Evolutionary conservation across 1,140 invertebrate species (phyloP), one percentile per base, ranked within the genome.

Genomic region (Venturia canescens): DNA sequence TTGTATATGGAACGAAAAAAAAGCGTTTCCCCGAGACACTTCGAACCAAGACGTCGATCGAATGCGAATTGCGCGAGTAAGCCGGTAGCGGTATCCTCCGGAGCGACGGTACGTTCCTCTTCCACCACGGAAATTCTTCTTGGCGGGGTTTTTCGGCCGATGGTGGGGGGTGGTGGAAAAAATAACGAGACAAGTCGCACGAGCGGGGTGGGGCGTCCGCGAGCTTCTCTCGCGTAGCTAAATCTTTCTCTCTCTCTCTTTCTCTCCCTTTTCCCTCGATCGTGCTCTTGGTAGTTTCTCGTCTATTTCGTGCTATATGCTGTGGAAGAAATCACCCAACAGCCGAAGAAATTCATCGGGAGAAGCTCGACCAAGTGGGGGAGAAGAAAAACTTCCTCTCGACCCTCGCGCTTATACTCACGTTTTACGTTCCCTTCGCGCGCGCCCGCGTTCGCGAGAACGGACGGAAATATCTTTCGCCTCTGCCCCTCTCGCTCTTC

Each of bases 41-140:
- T 93, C 93, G 88, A 94, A 95, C 94, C 94, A 95, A 96, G 95
- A 96, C 96, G 96, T 96, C 95, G 95, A 95, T 96, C 95, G 95
- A 95, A 95, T 95, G 94, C 94, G 94, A 95, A 95, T 95, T 94
- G 95, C 94, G 94, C 94, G 94, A 94, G 94, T 90, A 89, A 90
- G 88, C 83, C 88, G 87, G 87, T 87, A 86, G 85, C 87, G 87
- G 84, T 87, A 86, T 90, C 81, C 81, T 87, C 81, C 84, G 34
- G 53, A 79, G 77, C 71, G 71, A 34, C 69, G 60, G 84, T 78
- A 85, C 75, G 70, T 38, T 83, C 83, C 84, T 69, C 80, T 80
- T 81, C 79, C 82, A 82, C 83, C 48, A 66, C 72, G 50, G 50
- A 76, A 31, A 63, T 63, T 31, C 23, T 44, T 80, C 15, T 48